These are phyloP conservation scores for Pseudomyrmex pallidus DNA, from an alignment of 1,140 invertebrate genomes.

Conservation along the genomic window DNA sequence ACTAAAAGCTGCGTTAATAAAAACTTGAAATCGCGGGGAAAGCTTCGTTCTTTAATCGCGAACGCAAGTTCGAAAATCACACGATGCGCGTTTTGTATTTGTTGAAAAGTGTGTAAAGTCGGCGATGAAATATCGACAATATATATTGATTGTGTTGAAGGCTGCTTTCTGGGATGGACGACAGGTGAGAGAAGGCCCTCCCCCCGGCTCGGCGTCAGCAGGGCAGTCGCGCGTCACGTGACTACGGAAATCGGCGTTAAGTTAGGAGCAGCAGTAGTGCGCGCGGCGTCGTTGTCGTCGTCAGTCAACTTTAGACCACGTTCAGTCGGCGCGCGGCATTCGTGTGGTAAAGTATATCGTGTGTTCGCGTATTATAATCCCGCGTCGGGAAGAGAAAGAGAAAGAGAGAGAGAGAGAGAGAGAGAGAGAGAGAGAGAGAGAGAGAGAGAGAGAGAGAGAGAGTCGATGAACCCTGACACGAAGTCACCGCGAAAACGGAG, in stretches of 20 bases:
- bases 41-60: no score
- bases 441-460: no score
- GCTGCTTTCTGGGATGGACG: neutral
- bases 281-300: slow-evolving; percentile 13
- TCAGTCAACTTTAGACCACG: slow-evolving; percentile 72
- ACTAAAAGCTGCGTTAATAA: no score
- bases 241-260: slow-evolving; percentile 54
- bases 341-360: slow-evolving; percentile 66
- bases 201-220: slow-evolving; percentile 10
- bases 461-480: neutral
- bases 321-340: slow-evolving; percentile 77
- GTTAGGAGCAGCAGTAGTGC: slow-evolving; percentile 10
- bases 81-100: no score
- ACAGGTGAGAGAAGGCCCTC: slow-evolving; percentile 17
- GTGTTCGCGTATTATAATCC: slow-evolving; percentile 2
- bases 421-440: no score
- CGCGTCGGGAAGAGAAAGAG: neutral
- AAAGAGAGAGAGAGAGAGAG: no score
- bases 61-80: no score
- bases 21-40: no score
- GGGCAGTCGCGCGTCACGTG: slow-evolving; percentile 49
- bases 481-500: slow-evolving; percentile 11
- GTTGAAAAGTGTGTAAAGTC: no score
- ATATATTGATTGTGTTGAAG: slow-evolving; percentile 15
- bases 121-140: slow-evolving; percentile 6